Evolutionary conservation across 2,888 invertebrate species (phyloP), one percentile per base, ranked within the genome.

Genomic region (Steinernema carpocapsae): DNA sequence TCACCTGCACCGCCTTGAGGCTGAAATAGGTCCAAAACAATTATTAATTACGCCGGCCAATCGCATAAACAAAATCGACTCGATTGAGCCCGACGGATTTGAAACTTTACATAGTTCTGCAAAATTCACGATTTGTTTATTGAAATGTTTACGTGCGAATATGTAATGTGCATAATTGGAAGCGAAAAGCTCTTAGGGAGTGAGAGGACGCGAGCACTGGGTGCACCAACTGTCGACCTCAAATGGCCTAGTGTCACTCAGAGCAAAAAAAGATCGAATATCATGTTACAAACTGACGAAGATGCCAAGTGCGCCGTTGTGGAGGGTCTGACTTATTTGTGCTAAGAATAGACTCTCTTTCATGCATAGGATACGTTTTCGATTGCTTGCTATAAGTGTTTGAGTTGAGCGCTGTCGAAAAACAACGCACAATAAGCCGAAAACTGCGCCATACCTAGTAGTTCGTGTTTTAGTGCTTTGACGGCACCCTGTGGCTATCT

Each of bases 171-270:
- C 56, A 14, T 64, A 64, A 37, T 64, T 32, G 29, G 64, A 14
- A 10, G 4, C 26, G 64, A 64, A 14, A 4, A 22, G 24, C 24
- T 22, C 56, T 48, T 14, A 6, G 26, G 56, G 56, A 24, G 19
- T 22, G 22, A 37, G 37, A 56, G 32, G 64, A 29, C 64, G 17
- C 64, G 64, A 29, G 64, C 64, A 64, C 56, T 64, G 3, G 64
- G 64, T 29, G 32, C 29, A 17, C 12, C 64, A 64, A 64, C 64
- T 64, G 64, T 64, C 26, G 64, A 64, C 64, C 64, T 32, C 32
- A 64, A 29, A 64, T 26, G 32, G 64, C 32, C 64, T 17, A 64
- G 1, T 64, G 64, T n/a, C 64, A 64, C 64, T 64, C 64, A 64
- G 37, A 10, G 37, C 37, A 32, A 64, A 64, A 56, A 26, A 29